Evolutionary conservation across 2,113 vertebrate genomes (phyloP), one percentile per base, ranked within the genome.

Genomic region (Chloebia gouldiae): DNA sequence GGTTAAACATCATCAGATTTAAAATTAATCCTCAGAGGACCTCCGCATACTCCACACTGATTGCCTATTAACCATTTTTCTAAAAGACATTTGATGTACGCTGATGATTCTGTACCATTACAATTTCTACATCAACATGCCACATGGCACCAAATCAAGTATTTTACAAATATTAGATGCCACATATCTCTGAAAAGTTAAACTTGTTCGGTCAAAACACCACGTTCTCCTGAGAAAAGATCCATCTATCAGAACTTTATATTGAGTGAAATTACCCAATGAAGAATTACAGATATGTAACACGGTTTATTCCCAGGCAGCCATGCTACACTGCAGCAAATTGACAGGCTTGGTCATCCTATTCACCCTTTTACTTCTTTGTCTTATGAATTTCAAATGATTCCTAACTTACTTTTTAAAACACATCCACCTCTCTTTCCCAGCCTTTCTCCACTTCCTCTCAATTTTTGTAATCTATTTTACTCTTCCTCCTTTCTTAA

Each of bases 1-100:
- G 81, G 82, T 94, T 94, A 93, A 96, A 92, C 21, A 68, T 27
- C 47, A 53, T 56, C 53, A 92, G 30, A 81, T 63, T 57, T 56
- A 82, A 88, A 94, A 92, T 64, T 61, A 88, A 85, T 60, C 35
- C 88, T 64, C 82, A 76, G 66, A 82, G 75, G 35, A 79, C 57
- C 7, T 59, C 35, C 37, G 66, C n/a, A 54, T 70, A 53, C 61
- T 85, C 20, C 16, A 68, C 53, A 66, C 6, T 81, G 64, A 95
- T 95, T 87, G 84, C 14, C 39, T 81, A 75, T 61, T 70, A 70
- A 69, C 25, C 31, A n/a, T 33, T 65, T 44, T 79, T 51, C 11
- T 37, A 57, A 53, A 83, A 81, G 19, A 65, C 56, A 73, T 15
- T 37, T 86, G 18, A 73, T 49, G 18, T 63, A 73, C 1, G 2